Evolutionary conservation across 2,797 vertebrate genomes (phyloP).

Genomic region (Catostomus latipinnis): DNA sequence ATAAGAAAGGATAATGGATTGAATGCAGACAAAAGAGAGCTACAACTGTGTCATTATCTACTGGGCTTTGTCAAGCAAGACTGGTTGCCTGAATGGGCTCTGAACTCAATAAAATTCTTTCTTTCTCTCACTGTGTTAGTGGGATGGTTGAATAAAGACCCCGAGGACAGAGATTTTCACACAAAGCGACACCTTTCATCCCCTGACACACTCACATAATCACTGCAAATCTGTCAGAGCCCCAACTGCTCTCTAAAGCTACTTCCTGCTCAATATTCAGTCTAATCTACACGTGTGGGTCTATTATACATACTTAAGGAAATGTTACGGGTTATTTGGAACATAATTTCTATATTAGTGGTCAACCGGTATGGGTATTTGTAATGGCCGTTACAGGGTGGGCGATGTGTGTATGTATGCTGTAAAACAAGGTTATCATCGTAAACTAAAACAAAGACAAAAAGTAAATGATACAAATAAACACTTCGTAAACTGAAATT

Average conservation of each 20-base stretch:
- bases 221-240: conserved; percentile 20
- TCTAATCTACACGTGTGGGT: neutral
- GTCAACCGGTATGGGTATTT: too few relatives aligned
- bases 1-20: conserved; percentile 33
- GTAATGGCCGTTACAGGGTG: too few relatives aligned
- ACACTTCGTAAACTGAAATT: too few relatives aligned
- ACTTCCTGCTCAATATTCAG: conserved; percentile 11
- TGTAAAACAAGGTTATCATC: too few relatives aligned
- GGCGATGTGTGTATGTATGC: too few relatives aligned
- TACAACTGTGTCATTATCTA: conserved; percentile 38
- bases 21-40: conserved; percentile 24
- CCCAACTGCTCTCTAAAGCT: conserved; percentile 6
- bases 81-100: conserved; percentile 16
- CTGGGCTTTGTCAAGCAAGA: conserved; percentile 23
- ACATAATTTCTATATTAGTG: neutral
- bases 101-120: conserved; percentile 40
- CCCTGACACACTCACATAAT: conserved; percentile 16
- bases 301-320: neutral
- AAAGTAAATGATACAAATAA: too few relatives aligned
- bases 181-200: conserved; percentile 33
- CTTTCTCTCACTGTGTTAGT: conserved; percentile 25
- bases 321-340: neutral
- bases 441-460: too few relatives aligned
- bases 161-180: conserved; percentile 32
- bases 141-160: conserved; percentile 30